phyloP scores from a whole-genome alignment of 37 sponge, comb jelly and placozoan genomes.

The Lycopodina hypogea region DNA sequence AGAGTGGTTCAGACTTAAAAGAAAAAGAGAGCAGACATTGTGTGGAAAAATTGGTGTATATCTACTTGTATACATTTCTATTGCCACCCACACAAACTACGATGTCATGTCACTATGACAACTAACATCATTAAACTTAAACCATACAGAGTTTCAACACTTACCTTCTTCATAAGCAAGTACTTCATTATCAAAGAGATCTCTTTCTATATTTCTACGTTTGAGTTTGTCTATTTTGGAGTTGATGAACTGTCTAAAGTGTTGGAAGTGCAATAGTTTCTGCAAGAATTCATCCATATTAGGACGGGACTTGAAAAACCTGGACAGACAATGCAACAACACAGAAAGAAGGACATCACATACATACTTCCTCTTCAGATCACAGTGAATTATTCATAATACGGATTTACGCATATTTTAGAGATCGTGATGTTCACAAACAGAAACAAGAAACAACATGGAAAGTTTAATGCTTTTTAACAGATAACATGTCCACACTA shows the following conservation, averaged over 20 bases:
- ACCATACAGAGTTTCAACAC: neutral
- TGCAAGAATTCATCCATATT: conserved; percentile 61
- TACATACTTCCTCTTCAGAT: too few species aligned
- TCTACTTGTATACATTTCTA: too few species aligned
- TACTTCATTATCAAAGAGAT: conserved; percentile 72
- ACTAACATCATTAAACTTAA: neutral
- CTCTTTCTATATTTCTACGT: conserved; percentile 29
- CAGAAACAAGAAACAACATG: too few species aligned
- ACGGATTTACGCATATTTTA: too few species aligned
- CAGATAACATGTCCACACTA: too few species aligned
- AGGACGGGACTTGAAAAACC: conserved; percentile 63
- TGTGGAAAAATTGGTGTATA: too few species aligned
- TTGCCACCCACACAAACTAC: neutral
- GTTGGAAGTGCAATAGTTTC: conserved; percentile 79
- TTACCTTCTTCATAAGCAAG: conserved; percentile 48
- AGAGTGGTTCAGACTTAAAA: too few species aligned
- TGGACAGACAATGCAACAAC: conserved; percentile 14
- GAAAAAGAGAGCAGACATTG: too few species aligned
- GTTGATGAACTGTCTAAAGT: conserved; percentile 86
- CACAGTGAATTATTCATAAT: too few species aligned
- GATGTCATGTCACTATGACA: neutral
- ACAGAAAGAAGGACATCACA: neutral
- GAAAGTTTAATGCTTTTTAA: too few species aligned
- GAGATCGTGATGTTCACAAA: too few species aligned
- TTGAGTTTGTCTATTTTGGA: conserved; percentile 53